These are phyloP conservation scores for Plebejus melissa DNA, from an alignment of 2,888 invertebrate species.

Conservation along the genomic window DNA sequence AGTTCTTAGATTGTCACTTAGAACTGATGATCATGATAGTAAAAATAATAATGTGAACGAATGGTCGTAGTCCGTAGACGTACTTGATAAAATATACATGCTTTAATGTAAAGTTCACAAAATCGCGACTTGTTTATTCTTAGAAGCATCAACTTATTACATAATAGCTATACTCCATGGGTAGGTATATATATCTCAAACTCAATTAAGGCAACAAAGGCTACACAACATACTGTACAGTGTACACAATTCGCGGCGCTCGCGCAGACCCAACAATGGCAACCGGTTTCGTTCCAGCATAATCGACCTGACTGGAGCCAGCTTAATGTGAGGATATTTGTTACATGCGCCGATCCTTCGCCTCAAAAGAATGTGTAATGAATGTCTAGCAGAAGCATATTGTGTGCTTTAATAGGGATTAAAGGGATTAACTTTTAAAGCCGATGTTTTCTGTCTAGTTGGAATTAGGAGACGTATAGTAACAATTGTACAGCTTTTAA, in stretches of 20 bases:
- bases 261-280: slow-evolving; percentile 32
- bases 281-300: slow-evolving; percentile 16
- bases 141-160: no score
- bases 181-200: background rate
- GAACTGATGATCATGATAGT: no score
- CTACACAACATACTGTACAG: background rate
- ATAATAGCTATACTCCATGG: no score
- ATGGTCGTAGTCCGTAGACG: no score
- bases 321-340: background rate
- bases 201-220: background rate
- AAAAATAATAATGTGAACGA: no score
- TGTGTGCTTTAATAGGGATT: background rate
- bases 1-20: no score
- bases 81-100: no score
- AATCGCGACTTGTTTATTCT: no score
- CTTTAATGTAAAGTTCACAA: no score
- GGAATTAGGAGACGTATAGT: no score
- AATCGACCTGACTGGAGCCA: background rate
- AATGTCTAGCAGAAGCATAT: background rate
- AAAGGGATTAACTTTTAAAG: background rate
- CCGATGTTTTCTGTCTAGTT: background rate
- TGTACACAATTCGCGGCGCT: slow-evolving; percentile 31
- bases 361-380: slow-evolving; percentile 6
- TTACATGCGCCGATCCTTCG: background rate
- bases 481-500: no score